Evolutionary conservation across 2,888 invertebrate genomes (phyloP).

Genomic region (Anticlea derivata): DNA sequence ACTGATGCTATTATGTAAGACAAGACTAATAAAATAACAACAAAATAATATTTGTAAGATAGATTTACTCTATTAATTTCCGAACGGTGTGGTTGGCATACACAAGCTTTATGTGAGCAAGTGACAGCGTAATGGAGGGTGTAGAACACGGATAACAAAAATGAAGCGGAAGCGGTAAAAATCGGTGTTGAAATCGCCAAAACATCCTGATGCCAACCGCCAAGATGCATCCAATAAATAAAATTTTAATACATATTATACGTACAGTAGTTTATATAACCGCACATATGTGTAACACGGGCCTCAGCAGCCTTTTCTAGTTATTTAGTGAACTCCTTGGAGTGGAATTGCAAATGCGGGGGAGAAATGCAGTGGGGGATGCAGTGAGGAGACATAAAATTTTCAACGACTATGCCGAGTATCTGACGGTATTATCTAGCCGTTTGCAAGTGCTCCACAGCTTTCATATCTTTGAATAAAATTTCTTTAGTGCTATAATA

Average conservation of each 20-base stretch:
- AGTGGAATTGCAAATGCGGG: constrained; percentile 56
- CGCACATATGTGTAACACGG: no score
- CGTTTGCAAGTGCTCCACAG: constrained; percentile 72
- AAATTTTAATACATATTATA: no score
- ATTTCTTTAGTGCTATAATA: constrained; percentile 56
- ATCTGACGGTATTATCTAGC: constrained; percentile 79
- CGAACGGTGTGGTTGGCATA: constrained; percentile 19
- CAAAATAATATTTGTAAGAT: constrained; percentile 8
- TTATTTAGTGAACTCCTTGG: constrained; percentile 19
- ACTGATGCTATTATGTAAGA: constrained; percentile 1
- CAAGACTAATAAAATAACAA: constrained; percentile 9
- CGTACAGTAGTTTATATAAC: no score
- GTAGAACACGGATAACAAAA: constrained; percentile 4
- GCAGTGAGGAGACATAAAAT: constrained; percentile 78
- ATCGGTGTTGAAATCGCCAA: neutral
- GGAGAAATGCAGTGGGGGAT: constrained; percentile 62
- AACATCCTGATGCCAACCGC: no score
- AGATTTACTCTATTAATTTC: constrained; percentile 25
- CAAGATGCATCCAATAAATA: no score
- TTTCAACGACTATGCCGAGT: constrained; percentile 76
- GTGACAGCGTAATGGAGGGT: constrained; percentile 50
- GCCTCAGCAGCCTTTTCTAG: constrained; percentile 12
- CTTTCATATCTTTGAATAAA: constrained; percentile 76
- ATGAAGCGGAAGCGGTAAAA: constrained; percentile 6
- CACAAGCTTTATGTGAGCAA: constrained; percentile 38